These are phyloP conservation scores for Halcyon chelicuti DNA, from an alignment of 2,797 vertebrate genomes.

Conservation along the genomic window DNA sequence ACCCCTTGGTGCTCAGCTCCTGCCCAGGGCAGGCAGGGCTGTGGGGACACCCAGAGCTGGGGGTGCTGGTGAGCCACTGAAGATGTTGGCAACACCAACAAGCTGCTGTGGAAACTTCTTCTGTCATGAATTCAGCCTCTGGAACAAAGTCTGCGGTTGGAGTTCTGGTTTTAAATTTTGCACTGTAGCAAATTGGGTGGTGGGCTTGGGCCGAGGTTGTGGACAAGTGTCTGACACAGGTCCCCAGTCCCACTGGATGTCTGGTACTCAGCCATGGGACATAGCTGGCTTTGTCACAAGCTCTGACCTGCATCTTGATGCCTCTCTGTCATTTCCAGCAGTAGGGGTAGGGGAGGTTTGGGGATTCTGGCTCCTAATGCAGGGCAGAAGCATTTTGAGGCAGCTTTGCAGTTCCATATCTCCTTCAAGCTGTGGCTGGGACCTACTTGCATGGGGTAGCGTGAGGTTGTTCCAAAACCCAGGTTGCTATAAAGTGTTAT, in stretches of 20 bases:
- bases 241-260: not conserved
- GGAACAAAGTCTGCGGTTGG: not conserved
- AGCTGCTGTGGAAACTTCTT: not conserved
- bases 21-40: not conserved
- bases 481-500: not conserved
- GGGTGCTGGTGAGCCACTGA: not conserved
- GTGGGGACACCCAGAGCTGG: not conserved
- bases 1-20: rapidly evolving
- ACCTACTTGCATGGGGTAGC: not conserved
- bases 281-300: not conserved
- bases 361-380: not conserved
- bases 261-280: not conserved
- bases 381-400: not conserved
- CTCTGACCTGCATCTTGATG: not conserved
- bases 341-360: not conserved
- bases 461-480: not conserved
- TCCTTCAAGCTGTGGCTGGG: not conserved
- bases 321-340: not conserved
- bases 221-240: not conserved
- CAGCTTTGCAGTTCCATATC: not conserved
- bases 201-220: not conserved
- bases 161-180: not conserved
- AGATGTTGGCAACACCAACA: not conserved
- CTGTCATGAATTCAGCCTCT: not conserved
- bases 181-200: rapidly evolving